A percentile compares a stretch with the other conserved stretches of the same genome.
phyloP scores from a whole-genome alignment of 1,140 invertebrate species.

The Trachymyrmex cornetzi region DNA sequence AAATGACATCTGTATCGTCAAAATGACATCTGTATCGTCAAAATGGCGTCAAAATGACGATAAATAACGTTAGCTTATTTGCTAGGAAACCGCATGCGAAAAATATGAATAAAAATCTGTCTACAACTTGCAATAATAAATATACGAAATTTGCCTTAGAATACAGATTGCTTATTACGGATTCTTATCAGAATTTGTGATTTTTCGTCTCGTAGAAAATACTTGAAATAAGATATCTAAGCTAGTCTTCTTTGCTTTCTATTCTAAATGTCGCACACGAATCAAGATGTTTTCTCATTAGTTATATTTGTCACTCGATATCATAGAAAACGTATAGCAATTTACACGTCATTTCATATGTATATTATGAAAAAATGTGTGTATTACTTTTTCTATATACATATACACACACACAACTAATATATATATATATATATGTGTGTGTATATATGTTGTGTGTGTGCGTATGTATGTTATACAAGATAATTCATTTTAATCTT shows the following conservation, averaged over 20 bases:
- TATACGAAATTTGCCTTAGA: slow-evolving; percentile 74
- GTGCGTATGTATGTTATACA: not conserved
- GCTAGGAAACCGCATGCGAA: slow-evolving; percentile 18
- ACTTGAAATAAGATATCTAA: slow-evolving; percentile 84
- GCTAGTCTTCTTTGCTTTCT: slow-evolving; percentile 78
- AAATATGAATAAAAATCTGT: slow-evolving; percentile 74
- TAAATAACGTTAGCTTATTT: no score
- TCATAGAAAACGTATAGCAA: slow-evolving; percentile 72
- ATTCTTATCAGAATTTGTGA: slow-evolving; percentile 63
- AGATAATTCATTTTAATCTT: no score
- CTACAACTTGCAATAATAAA: slow-evolving; percentile 79
- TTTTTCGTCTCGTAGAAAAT: slow-evolving; percentile 76
- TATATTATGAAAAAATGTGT: not conserved
- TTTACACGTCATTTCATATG: not conserved
- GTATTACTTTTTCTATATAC: not conserved
- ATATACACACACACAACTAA: no score
- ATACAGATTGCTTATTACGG: slow-evolving; percentile 74
- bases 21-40: no score
- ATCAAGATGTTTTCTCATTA: not conserved
- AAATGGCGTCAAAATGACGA: no score
- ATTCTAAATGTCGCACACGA: slow-evolving; percentile 77
- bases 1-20: no score
- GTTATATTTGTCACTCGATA: slow-evolving; percentile 48
- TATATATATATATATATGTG: slow-evolving; percentile 12
- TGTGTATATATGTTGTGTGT: slow-evolving; percentile 1